phyloP scores from a whole-genome alignment of 2,113 vertebrate species.

The Addax nasomaculatus region DNA sequence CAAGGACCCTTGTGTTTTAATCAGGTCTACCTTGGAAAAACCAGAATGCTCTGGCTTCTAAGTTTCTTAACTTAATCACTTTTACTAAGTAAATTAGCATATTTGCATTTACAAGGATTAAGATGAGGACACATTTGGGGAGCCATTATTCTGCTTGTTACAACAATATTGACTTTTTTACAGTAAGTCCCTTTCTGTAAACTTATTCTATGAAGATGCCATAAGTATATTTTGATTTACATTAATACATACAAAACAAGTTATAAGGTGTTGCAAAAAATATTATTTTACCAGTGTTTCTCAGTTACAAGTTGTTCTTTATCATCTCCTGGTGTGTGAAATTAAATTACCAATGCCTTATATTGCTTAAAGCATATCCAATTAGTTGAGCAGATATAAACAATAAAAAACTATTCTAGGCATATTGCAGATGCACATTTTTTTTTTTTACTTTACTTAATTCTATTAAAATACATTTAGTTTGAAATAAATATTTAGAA shows the following conservation, averaged over 20 bases:
- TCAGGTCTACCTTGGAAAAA: not conserved
- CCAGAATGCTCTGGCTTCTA: not conserved
- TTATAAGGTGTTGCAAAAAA: not conserved
- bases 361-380: not conserved
- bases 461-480: not conserved
- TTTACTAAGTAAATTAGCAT: not conserved
- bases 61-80: not conserved
- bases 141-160: not conserved
- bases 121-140: not conserved
- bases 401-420: not conserved
- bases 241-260: not conserved
- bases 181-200: not conserved
- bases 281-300: not conserved
- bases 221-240: not conserved
- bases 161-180: not conserved
- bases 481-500: not conserved
- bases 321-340: not conserved
- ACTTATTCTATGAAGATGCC: not conserved
- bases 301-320: not conserved
- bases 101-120: not conserved
- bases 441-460: not conserved
- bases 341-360: slow-evolving; percentile 1
- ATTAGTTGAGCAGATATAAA: not conserved
- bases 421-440: not conserved
- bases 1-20: not conserved